These are phyloP conservation scores for Agrenia bidenticulata DNA, from an alignment of 2,888 invertebrate genomes.

Conservation along the genomic window DNA sequence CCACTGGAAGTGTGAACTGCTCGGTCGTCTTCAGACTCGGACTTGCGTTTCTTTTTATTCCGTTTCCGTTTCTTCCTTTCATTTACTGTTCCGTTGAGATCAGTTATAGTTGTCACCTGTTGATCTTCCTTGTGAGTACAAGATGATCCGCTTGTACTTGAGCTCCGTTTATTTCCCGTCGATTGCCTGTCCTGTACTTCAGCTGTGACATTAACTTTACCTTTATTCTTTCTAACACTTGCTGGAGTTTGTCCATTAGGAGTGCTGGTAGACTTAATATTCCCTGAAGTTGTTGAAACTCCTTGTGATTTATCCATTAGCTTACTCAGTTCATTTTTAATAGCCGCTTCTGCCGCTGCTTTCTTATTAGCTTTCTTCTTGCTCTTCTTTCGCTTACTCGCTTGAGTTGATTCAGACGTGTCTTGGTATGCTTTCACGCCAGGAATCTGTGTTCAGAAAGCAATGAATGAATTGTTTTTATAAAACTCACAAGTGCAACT, in stretches of 20 bases:
- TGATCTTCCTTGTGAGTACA: background rate
- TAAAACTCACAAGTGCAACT: too few species aligned
- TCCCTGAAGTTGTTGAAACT: background rate
- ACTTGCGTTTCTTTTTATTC: conserved; percentile 16
- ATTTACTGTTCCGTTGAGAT: too few species aligned
- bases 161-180: too few species aligned
- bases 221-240: too few species aligned
- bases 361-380: conserved; percentile 22
- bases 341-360: background rate
- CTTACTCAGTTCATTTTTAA: background rate
- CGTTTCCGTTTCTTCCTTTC: conserved; percentile 15
- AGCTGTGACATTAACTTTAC: background rate
- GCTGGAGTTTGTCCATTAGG: background rate
- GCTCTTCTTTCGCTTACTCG: conserved; percentile 9
- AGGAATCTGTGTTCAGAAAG: conserved; percentile 38
- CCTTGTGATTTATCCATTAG: background rate
- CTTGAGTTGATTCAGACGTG: conserved; percentile 11
- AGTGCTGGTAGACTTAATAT: background rate
- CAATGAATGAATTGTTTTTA: background rate
- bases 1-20: background rate
- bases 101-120: background rate
- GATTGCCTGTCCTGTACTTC: too few species aligned
- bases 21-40: background rate
- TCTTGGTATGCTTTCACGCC: conserved; percentile 45
- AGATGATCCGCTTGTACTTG: background rate